Conservation (phyloP, 2,797 vertebrate genomes). For the Neopelma chrysocephalum region DNA sequence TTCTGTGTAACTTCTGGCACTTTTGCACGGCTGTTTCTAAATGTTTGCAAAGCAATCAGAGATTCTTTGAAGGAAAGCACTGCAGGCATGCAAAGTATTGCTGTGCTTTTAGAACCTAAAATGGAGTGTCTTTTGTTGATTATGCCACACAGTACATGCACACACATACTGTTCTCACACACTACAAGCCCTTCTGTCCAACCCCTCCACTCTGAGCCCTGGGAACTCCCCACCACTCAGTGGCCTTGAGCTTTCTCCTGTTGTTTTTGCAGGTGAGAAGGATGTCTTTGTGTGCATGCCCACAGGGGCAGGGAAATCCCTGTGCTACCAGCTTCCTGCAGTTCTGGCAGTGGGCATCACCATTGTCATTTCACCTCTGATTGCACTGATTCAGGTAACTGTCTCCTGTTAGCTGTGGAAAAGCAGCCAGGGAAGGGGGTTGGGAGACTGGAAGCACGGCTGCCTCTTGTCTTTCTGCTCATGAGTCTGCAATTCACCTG, state of each 20-base stretch:
- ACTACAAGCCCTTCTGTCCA: neutral
- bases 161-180: neutral
- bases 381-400: conserved; percentile 95
- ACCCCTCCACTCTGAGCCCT: neutral
- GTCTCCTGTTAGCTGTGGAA: neutral
- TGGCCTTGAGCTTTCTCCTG: conserved; percentile 48
- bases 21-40: neutral
- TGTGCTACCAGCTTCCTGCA: conserved; percentile 97
- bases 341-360: conserved; percentile 89
- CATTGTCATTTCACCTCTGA: conserved; percentile 93
- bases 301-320: conserved; percentile 95
- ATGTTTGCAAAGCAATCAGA: neutral
- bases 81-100: neutral
- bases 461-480: neutral
- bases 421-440: neutral
- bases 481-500: neutral
- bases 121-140: neutral
- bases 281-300: conserved; percentile 99
- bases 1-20: neutral
- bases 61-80: neutral
- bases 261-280: conserved; percentile 83
- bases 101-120: neutral
- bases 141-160: accelerated
- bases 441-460: neutral
- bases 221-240: neutral